phyloP scores from a whole-genome alignment of 2,888 invertebrate genomes.

The Cosmorhoe ocellata region DNA sequence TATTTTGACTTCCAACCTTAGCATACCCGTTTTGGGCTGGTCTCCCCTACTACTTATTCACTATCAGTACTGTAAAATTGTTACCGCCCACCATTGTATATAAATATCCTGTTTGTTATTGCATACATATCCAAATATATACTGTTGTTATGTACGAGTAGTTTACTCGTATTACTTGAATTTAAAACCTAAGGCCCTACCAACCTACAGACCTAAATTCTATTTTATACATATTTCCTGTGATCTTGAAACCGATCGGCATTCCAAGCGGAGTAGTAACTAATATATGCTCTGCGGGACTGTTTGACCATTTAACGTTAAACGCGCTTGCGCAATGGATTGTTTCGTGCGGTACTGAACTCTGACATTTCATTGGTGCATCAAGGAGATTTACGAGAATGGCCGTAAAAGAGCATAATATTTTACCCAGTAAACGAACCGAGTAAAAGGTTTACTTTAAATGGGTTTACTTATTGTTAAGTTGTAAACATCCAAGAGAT shows the following conservation, averaged over 20 bases:
- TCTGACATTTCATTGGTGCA: conserved; percentile 29
- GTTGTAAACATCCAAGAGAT: neutral
- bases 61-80: no score
- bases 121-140: no score
- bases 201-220: no score
- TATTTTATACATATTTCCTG: no score
- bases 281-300: neutral
- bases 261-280: neutral
- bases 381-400: conserved; percentile 23
- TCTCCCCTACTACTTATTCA: no score
- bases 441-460: conserved; percentile 10
- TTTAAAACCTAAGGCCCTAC: no score
- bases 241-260: neutral
- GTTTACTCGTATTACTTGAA: no score
- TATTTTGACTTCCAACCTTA: no score
- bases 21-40: no score
- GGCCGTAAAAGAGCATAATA: conserved; percentile 6
- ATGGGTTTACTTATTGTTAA: conserved; percentile 1
- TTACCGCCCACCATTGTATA: neutral
- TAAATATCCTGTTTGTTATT: neutral
- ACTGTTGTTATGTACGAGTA: no score
- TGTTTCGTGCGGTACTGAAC: conserved; percentile 29
- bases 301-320: conserved; percentile 31
- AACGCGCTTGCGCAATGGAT: conserved; percentile 40
- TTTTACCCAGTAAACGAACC: neutral